A percentile compares a stretch with the other conserved stretches of the same genome.
These are phyloP conservation scores for Carapus acus DNA, from an alignment of 2,797 vertebrate species.

Conservation along the genomic window DNA sequence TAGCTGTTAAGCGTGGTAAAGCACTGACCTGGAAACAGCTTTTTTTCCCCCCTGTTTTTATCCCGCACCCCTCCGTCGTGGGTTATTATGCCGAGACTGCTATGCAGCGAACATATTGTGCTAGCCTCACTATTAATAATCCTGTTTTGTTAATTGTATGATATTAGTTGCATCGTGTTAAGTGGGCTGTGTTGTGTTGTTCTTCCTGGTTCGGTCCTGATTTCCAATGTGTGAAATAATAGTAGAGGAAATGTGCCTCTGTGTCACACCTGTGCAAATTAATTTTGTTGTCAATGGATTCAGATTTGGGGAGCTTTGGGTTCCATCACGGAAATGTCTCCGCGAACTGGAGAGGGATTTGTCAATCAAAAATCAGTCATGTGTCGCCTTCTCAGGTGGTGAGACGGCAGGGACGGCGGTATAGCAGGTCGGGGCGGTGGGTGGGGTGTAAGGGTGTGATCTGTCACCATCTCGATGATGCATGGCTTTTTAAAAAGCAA, in stretches of 20 bases:
- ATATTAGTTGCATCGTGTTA: background rate
- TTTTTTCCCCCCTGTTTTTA: conserved; percentile 34
- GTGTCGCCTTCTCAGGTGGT: too few relatives aligned
- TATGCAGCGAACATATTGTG: conserved; percentile 4
- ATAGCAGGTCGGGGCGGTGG: too few relatives aligned
- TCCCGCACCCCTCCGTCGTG: conserved; percentile 24
- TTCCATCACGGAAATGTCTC: too few relatives aligned
- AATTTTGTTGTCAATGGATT: background rate
- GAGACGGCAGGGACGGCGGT: too few relatives aligned
- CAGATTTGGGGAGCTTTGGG: too few relatives aligned
- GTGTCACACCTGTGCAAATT: background rate
- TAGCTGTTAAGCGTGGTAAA: conserved; percentile 49
- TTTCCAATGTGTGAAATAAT: background rate
- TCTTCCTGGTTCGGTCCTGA: background rate
- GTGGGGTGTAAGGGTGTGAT: too few relatives aligned
- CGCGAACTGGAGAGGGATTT: too few relatives aligned
- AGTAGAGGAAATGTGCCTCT: too few relatives aligned
- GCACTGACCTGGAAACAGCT: conserved; percentile 49
- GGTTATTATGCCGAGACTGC: conserved; percentile 5
- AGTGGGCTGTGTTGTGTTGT: background rate
- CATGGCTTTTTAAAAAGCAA: too few relatives aligned
- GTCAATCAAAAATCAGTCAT: too few relatives aligned
- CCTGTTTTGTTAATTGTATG: background rate
- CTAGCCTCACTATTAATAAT: background rate
- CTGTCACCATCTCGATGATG: too few relatives aligned